Conservation (phyloP, 2,888 invertebrate genomes). For the Eremobia ochroleuca region DNA sequence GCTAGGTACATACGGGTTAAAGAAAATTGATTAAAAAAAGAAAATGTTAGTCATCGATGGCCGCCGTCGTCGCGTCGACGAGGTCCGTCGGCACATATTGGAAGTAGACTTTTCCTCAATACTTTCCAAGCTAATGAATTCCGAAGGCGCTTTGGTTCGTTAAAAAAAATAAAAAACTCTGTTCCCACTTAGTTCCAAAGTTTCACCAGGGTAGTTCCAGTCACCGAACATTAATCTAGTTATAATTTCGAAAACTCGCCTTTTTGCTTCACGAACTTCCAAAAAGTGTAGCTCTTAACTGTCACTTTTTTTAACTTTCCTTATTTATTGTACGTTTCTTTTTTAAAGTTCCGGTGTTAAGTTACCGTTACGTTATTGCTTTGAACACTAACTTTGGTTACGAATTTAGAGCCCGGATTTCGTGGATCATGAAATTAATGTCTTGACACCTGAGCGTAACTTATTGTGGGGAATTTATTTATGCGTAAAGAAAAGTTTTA, state of each 20-base stretch:
- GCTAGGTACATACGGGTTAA: constrained; percentile 26
- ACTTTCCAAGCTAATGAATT: constrained; percentile 87
- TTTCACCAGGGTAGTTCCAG: constrained; percentile 85
- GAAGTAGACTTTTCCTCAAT: constrained; percentile 77
- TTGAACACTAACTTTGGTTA: constrained; percentile 63
- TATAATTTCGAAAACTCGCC: constrained; percentile 80
- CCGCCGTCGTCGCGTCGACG: constrained; percentile 15
- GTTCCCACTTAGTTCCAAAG: constrained; percentile 82
- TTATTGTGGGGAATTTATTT: constrained; percentile 50
- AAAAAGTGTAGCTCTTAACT: constrained; percentile 77
- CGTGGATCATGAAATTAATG: constrained; percentile 61
- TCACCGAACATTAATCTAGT: constrained; percentile 89
- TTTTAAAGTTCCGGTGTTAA: constrained; percentile 72
- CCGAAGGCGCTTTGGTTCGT: constrained; percentile 84
- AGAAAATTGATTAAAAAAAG: constrained; percentile 44
- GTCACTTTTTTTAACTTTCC: constrained; percentile 74
- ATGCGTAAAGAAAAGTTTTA: constrained; percentile 51
- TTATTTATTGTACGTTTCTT: constrained; percentile 74
- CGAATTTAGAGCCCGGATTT: constrained; percentile 58
- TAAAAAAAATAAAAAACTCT: constrained; percentile 88
- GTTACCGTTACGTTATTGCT: constrained; percentile 70
- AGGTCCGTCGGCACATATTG: constrained; percentile 76
- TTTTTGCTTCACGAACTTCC: constrained; percentile 77
- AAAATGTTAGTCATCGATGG: constrained; percentile 32
- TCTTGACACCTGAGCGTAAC: constrained; percentile 46